Evolutionary conservation across 2,888 invertebrate genomes (phyloP).

Genomic region (Sesamia inferens): DNA sequence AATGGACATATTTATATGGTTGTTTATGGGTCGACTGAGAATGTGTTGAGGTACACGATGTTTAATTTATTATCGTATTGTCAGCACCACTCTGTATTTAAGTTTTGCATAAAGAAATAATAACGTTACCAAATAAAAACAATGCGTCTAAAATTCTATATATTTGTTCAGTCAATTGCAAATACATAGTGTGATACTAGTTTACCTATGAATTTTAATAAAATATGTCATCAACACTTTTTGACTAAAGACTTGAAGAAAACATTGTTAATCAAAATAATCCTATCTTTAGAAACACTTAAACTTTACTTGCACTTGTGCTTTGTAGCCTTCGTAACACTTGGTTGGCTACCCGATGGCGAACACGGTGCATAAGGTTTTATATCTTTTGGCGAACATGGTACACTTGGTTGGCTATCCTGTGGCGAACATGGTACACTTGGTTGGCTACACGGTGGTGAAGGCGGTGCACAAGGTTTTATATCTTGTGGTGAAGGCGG

Average conservation of each 20-base stretch:
- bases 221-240: background rate
- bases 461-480: background rate
- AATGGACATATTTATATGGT: no score
- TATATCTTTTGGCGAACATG: no score
- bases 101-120: no score
- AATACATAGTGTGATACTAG: background rate
- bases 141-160: background rate
- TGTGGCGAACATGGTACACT: background rate
- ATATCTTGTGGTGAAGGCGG: background rate
- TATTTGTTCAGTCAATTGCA: slow-evolving; percentile 9
- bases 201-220: background rate
- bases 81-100: no score
- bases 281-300: background rate
- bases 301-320: slow-evolving; percentile 27
- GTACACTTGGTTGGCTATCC: no score
- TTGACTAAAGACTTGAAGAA: slow-evolving; percentile 6
- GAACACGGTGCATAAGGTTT: no score
- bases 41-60: no score
- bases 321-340: slow-evolving; percentile 1
- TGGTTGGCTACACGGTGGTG: background rate
- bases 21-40: no score
- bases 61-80: no score
- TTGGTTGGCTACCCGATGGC: background rate
- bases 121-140: slow-evolving; percentile 15
- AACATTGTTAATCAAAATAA: background rate